Evolutionary conservation across 2,113 vertebrate species (phyloP), one percentile per base, ranked within the genome.

Genomic region (Pelobates fuscus): DNA sequence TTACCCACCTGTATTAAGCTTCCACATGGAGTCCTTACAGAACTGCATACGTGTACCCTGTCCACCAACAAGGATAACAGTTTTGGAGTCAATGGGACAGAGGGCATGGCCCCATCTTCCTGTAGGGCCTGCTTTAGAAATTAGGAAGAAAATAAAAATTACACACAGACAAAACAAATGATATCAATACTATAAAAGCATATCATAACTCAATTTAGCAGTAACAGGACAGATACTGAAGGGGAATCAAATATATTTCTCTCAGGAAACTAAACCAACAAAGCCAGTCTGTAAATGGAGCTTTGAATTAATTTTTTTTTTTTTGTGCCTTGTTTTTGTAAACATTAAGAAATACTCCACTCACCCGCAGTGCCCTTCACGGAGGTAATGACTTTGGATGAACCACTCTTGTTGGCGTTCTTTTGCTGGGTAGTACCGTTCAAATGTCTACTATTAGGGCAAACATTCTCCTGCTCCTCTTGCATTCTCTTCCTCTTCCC

Each of bases 1-100:
- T 8, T 52, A 6, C 3, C 24, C 65, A 91, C 92, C 90, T 79
- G 85, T 86, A 80, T 89, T 89, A 46, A 91, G 88, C 80, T 90
- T 92, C 91, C 90, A 92, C 83, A 91, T 85, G 8, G 89, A 87
- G 20, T 90, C 90, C 78, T 90, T 91, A 78, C 85, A 90, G 81
- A 90, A 91, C 69, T 88, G 89, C 89, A 89, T 91, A 78, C 78
- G 85, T 58, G 83, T 78, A 54, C 89, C 89, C 81, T 91, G 89
- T 12, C 91, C 88, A 79, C 90, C 88, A 15, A 89, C 89, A 59
- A 90, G 81, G 71, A 92, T 89, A 8, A 87, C 88, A 2, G 92
- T 92, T 78, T 92, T 86, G 59, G 84, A 65, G 41, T 92, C 87
- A 32, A 90, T 86, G 46, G 85, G 83, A 74, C 88, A 91, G n/a